These are phyloP conservation scores for Pterocles burchelli DNA, from an alignment of 2,113 vertebrate species.

Conservation along the genomic window DNA sequence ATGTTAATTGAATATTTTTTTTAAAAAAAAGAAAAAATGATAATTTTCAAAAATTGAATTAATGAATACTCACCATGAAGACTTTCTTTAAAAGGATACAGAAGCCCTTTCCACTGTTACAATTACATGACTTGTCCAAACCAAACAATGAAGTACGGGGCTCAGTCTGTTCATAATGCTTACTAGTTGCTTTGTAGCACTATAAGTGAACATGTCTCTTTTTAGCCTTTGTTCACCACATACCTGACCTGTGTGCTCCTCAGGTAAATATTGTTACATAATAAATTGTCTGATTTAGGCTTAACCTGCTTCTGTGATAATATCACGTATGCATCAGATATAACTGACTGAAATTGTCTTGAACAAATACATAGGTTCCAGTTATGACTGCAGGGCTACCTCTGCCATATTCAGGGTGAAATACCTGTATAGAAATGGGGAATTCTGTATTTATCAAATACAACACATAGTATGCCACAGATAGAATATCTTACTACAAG, in stretches of 20 bases:
- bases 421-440: not conserved
- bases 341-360: not conserved
- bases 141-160: not conserved
- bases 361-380: not conserved
- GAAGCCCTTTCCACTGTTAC: not conserved
- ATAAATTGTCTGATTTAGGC: not conserved
- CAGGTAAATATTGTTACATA: not conserved
- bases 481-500: not conserved
- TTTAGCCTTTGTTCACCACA: fast-evolving
- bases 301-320: not conserved
- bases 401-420: not conserved
- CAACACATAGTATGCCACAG: not conserved
- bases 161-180: not conserved
- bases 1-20: not conserved
- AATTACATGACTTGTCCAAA: not conserved
- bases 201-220: not conserved
- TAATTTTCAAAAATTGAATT: not conserved
- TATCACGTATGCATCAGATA: not conserved
- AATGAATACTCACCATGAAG: not conserved
- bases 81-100: not conserved
- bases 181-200: not conserved
- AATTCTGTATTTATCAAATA: not conserved
- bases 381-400: not conserved
- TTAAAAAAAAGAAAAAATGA: not conserved
- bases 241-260: not conserved